Percentiles rank a stretch among this genome's conserved stretches.
These are phyloP conservation scores for Deilephila porcellus DNA, from an alignment of 2,888 invertebrate species.

Conservation along the genomic window DNA sequence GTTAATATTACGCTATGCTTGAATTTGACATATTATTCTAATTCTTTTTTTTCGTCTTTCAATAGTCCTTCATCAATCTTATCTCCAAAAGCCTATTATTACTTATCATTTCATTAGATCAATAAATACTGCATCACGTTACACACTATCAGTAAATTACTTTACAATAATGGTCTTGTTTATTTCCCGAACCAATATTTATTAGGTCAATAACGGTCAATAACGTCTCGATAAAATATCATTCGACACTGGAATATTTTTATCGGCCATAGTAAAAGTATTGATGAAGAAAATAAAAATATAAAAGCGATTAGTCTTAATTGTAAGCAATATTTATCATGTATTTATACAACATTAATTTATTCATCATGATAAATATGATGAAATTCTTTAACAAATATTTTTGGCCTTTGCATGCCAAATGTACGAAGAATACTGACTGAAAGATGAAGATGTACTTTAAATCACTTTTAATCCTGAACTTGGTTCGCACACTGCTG, in stretches of 20 bases:
- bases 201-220: slow-evolving; percentile 26
- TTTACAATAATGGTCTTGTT: slow-evolving; percentile 5
- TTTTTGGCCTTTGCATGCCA: not conserved
- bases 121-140: not conserved
- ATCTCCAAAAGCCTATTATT: not conserved
- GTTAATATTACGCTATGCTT: no score
- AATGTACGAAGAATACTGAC: not conserved
- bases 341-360: not conserved
- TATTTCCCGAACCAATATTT: not conserved
- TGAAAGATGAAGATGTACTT: no score
- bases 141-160: not conserved
- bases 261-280: slow-evolving; percentile 15
- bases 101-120: not conserved
- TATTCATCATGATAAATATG: no score
- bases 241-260: slow-evolving; percentile 35
- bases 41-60: no score
- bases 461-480: no score
- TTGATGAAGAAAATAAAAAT: not conserved
- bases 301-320: not conserved
- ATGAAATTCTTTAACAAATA: no score
- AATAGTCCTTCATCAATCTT: not conserved
- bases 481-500: not conserved
- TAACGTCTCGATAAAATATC: slow-evolving; percentile 25
- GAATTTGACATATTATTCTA: no score
- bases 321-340: not conserved